Conservation (phyloP, 2,113 vertebrate genomes). For the Callorhinus ursinus region DNA sequence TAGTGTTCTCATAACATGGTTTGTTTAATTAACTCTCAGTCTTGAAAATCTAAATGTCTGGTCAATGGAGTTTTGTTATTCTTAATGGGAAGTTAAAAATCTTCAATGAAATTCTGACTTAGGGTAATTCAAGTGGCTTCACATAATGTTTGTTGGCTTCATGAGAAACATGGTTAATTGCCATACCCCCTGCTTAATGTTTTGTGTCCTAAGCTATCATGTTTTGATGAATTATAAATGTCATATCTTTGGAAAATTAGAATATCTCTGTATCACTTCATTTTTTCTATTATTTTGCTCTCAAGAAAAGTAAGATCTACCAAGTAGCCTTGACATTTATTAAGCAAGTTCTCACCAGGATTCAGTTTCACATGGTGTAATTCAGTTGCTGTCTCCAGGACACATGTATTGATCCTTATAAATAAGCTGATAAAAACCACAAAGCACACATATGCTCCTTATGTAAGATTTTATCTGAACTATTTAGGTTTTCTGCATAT, state of each 20-base stretch:
- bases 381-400: background rate
- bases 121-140: background rate
- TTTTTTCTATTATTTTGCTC: background rate
- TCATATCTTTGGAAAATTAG: slow-evolving; percentile 14
- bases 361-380: background rate
- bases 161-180: background rate
- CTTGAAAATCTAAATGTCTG: background rate
- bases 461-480: background rate
- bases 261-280: background rate
- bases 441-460: background rate
- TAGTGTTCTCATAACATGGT: background rate
- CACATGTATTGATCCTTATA: background rate
- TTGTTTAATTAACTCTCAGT: background rate
- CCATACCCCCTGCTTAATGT: background rate
- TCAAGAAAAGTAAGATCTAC: slow-evolving; percentile 1
- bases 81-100: background rate
- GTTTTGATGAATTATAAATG: slow-evolving; percentile 25
- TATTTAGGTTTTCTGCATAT: background rate
- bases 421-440: background rate
- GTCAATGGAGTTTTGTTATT: background rate
- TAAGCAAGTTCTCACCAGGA: background rate
- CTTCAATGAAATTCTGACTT: slow-evolving; percentile 47
- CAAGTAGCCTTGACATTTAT: background rate
- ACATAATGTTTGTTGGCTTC: background rate
- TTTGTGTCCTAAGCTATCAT: background rate